Evolutionary conservation across 1,140 invertebrate species (phyloP), one percentile per base, ranked within the genome.

Genomic region (Eriocheir sinensis): DNA sequence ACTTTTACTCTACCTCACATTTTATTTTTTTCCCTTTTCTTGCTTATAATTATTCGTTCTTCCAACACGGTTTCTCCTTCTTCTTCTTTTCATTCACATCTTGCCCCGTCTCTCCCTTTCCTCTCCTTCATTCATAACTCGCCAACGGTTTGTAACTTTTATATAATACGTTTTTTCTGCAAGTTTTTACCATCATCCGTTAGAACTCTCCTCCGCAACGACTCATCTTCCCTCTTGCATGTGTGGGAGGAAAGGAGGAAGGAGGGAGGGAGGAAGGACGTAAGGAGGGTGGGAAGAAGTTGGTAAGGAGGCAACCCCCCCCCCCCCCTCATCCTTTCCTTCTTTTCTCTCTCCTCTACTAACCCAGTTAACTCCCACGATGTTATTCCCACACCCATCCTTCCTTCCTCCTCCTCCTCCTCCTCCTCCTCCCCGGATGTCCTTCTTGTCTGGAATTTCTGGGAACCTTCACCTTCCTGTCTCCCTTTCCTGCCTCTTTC

Each of bases 401-500:
- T 48, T 48, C 44, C 44, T 48, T 88, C 86, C 44, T 48, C 44
- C 86, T 30, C 44, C 32, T 88, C 86, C 44, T 30, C 36, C 32
- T 88, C 86, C 30, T 48, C 44, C 86, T 38, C 8, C n/a, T 48
- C n/a, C 44, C 38, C 86, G 86, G 38, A 88, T 38, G 27, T 88
- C 27, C 32, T 41, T 38, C 27, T 48, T 41, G n/a, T 40, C 38
- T 88, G 86, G 44, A 88, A 88, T 41, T 88, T 41, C 27, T 88
- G n/a, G 32, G 36, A 48, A 88, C 38, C 38, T 41, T 88, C n/a
- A 41, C 36, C 86, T 88, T 41, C 86, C 86, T 88, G 34, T 79
- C 48, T 79, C 48, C 40, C 60, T 79, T 38, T 91, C 60, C 40
- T 91, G 0, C 80, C 60, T 72, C 60, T 91, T 21, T 91, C 60